These are phyloP conservation scores for Corythornis vintsioides DNA, from an alignment of 2,113 vertebrate species.

Conservation along the genomic window DNA sequence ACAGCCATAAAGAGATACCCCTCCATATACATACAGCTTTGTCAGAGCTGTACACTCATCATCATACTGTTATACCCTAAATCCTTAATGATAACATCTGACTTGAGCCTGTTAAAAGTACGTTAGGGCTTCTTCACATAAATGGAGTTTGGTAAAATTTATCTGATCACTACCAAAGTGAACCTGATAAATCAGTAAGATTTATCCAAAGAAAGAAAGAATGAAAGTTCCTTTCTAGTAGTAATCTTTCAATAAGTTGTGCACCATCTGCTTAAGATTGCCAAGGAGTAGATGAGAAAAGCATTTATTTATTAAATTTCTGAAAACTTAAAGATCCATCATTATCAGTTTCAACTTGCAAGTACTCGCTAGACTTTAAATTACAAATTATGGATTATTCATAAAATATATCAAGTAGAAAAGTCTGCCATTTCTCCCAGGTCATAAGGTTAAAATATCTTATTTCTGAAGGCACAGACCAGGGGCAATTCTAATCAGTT, in stretches of 20 bases:
- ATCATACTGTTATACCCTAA: neutral
- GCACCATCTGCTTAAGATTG: neutral
- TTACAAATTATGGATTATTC: neutral
- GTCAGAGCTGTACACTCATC: neutral
- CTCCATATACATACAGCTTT: neutral
- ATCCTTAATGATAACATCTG: neutral
- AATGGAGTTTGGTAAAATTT: neutral
- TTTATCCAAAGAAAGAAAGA: neutral
- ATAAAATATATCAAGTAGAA: neutral
- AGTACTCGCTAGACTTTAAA: neutral
- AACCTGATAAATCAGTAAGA: neutral
- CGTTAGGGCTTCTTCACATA: neutral
- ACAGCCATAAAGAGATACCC: neutral
- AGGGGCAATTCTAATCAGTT: neutral
- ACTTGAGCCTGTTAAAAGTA: neutral
- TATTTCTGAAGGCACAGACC: neutral
- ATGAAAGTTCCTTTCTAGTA: neutral
- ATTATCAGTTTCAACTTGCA: neutral
- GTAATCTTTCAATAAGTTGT: neutral
- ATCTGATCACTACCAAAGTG: neutral
- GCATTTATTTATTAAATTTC: neutral
- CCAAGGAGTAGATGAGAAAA: neutral
- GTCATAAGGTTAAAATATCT: neutral
- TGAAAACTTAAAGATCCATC: neutral
- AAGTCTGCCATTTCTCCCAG: neutral